Evolutionary conservation across 1,140 invertebrate species (phyloP).

Genomic region (Apocrypta bakeri): DNA sequence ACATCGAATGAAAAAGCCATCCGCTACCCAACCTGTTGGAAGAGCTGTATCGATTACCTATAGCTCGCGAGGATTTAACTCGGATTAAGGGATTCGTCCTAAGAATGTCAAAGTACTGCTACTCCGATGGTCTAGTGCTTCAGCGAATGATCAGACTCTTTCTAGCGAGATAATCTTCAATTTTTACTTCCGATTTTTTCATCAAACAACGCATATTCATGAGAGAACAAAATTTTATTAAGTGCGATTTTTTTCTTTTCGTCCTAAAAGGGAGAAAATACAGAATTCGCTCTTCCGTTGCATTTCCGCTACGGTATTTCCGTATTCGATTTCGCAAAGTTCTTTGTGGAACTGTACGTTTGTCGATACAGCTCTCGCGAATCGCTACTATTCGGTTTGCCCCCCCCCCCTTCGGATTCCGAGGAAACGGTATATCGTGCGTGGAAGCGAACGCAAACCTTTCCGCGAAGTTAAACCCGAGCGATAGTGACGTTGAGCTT

Average conservation of each 20-base stretch:
- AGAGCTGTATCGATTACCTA: conserved; percentile 45
- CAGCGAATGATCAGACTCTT: neutral
- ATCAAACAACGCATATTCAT: too few relatives aligned
- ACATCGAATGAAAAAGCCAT: neutral
- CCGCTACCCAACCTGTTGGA: conserved; percentile 46
- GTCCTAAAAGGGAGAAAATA: too few relatives aligned
- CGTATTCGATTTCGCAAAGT: neutral
- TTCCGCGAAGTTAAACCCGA: too few relatives aligned
- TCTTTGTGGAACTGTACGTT: neutral
- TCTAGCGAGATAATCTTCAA: neutral
- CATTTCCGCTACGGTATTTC: too few relatives aligned
- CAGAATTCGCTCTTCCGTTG: too few relatives aligned
- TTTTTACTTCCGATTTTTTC: neutral
- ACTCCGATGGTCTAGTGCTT: neutral
- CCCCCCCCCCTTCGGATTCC: too few relatives aligned
- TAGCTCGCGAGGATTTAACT: conserved; percentile 13
- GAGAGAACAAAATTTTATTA: too few relatives aligned
- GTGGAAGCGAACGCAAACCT: neutral
- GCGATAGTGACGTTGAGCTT: too few relatives aligned
- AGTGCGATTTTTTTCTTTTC: too few relatives aligned
- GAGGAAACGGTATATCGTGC: neutral
- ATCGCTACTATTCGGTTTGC: too few relatives aligned
- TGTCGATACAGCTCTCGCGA: too few relatives aligned
- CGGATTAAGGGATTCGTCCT: conserved; percentile 35
- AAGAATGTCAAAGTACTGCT: conserved; percentile 13